A percentile compares a stretch with the other conserved stretches of the same genome.
These are phyloP conservation scores for Hyposmocoma kahamanoa DNA, from an alignment of 1,140 invertebrate species.

Conservation along the genomic window DNA sequence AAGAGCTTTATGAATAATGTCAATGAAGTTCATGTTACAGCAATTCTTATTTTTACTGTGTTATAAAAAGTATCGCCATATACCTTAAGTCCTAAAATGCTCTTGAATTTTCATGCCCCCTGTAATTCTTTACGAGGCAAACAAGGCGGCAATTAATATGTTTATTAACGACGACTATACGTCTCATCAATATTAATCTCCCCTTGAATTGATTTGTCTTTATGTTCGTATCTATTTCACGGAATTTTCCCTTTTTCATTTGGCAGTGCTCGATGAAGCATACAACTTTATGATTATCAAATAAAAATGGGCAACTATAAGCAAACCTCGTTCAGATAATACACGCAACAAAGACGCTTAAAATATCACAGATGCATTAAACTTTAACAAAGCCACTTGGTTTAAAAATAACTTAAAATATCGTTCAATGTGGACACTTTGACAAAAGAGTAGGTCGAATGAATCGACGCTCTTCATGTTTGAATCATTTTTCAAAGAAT, in stretches of 20 bases:
- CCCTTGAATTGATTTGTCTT: slow-evolving; percentile 39
- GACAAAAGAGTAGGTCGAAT: no score
- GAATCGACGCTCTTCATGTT: neutral
- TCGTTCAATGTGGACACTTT: no score
- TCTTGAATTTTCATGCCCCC: slow-evolving; percentile 32
- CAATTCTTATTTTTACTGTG: neutral
- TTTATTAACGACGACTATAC: slow-evolving; percentile 37
- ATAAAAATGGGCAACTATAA: no score
- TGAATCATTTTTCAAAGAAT: slow-evolving; percentile 9
- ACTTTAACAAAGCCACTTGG: no score
- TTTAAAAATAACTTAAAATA: no score
- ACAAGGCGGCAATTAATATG: slow-evolving; percentile 57
- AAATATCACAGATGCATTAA: no score
- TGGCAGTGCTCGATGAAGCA: no score
- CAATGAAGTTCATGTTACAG: no score
- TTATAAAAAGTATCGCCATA: slow-evolving; percentile 5
- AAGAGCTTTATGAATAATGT: no score
- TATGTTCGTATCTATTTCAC: slow-evolving; percentile 19
- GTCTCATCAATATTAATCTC: slow-evolving; percentile 52
- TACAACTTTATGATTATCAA: no score
- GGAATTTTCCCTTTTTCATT: slow-evolving; percentile 29
- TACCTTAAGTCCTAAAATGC: slow-evolving; percentile 15
- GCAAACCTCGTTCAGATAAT: no score
- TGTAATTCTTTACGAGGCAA: slow-evolving; percentile 44
- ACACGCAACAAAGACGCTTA: no score